A percentile compares a stretch with the other conserved stretches of the same genome.
Evolutionary conservation across 2,113 vertebrate species (phyloP).

Genomic region (Rhabdomys dilectus): DNA sequence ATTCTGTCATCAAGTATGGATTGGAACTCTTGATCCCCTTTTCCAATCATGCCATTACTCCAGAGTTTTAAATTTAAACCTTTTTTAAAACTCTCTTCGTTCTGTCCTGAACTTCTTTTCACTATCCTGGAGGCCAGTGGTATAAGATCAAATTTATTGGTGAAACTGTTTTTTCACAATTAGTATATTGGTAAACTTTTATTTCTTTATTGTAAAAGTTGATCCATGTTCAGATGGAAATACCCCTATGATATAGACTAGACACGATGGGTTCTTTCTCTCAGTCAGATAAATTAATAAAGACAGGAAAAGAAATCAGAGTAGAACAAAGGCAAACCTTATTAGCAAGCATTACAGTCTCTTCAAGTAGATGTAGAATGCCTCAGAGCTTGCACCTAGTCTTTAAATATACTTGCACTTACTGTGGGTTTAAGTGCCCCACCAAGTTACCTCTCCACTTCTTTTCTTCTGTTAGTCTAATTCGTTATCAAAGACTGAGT

Average conservation of each 20-base stretch:
- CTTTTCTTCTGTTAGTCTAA: not conserved
- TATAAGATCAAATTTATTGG: not conserved
- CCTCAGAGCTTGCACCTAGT: not conserved
- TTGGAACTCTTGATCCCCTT: not conserved
- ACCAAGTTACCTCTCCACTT: not conserved
- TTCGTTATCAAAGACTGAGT: not conserved
- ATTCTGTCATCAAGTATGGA: not conserved
- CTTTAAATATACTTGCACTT: not conserved
- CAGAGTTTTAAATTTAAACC: not conserved
- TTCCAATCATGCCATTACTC: not conserved
- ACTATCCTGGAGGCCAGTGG: not conserved
- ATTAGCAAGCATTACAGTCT: not conserved
- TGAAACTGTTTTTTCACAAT: not conserved
- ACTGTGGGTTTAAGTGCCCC: not conserved
- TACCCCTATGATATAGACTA: not conserved
- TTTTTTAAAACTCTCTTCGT: not conserved
- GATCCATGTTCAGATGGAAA: conserved; percentile 14
- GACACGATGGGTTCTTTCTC: not conserved
- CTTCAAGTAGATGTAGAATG: not conserved
- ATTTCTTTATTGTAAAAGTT: conserved; percentile 9
- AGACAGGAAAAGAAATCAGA: not conserved
- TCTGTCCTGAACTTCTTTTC: not conserved
- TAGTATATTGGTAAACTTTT: not conserved
- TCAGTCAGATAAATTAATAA: not conserved
- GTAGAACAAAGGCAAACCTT: not conserved